Evolutionary conservation across 2,797 vertebrate species (phyloP), one percentile per base, ranked within the genome.

Genomic region (Heterohyrax brucei): DNA sequence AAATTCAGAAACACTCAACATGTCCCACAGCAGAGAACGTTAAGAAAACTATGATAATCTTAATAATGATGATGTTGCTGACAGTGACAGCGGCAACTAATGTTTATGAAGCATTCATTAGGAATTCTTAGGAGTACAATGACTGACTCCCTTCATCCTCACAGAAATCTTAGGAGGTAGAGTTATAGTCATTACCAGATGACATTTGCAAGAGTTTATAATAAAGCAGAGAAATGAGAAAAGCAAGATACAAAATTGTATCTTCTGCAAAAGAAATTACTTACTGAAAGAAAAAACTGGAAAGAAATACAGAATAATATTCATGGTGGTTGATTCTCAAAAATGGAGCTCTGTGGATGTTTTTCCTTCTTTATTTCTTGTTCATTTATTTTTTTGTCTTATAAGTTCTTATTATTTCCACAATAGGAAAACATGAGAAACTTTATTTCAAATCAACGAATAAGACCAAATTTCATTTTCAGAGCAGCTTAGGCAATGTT

Each of bases 371-470:
- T 66, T 75, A 84, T 62, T 64, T 81, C 13, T 77, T 92, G 18
- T 70, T 87, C 3, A 39, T 39, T 39, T 39, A 39, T 39, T 39
- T 88, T 93, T 84, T 61, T 39, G 5, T 89, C 22, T 70, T 82
- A 72, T 3, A 80, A 94, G 12, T 1, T 21, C 19, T 90, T 94
- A 12, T 44, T 93, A 86, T 5, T 87, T 86, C 87, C 76, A 68
- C 56, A 94, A 46, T 24, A 30, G 59, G 50, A 85, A 95, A 96
- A 87, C 16, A 78, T 10, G 68, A 39, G 10, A 78, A n/a, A 72
- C 22, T 48, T 70, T 94, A 87, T 70, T 93, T 93, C 56, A 66
- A 95, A 72, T 86, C 48, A 89, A 93, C 14, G 76, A 79, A 33
- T 14, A 56, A 77, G 28, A 26, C 72, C 14, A 21, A 59, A 68